Conservation (phyloP, 2,797 vertebrate genomes). For the Phataginus tetradactyla region DNA sequence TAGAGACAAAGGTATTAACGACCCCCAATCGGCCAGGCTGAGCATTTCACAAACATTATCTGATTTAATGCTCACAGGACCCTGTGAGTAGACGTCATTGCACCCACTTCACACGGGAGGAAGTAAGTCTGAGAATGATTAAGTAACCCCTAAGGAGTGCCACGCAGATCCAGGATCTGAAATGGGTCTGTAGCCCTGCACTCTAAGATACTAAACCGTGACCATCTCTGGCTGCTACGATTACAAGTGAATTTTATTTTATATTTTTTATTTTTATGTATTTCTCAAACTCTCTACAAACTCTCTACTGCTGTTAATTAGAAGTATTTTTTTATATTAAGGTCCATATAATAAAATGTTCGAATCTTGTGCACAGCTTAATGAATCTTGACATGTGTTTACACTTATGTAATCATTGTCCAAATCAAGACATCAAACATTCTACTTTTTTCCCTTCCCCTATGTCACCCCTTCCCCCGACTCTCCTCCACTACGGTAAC, state of each 20-base stretch:
- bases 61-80: background rate
- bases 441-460: too few species aligned
- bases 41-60: background rate
- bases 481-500: too few species aligned
- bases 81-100: background rate
- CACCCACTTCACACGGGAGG: background rate
- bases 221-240: background rate
- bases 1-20: background rate
- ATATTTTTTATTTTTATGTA: background rate
- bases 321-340: too few species aligned
- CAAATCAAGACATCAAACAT: too few species aligned
- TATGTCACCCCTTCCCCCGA: too few species aligned
- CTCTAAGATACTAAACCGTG: background rate
- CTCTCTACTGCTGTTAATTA: background rate
- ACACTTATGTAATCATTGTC: too few species aligned
- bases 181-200: background rate
- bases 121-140: background rate
- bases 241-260: background rate
- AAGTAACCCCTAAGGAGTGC: background rate
- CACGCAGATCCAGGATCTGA: background rate
- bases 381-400: too few species aligned
- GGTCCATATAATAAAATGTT: too few species aligned
- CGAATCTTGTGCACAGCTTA: too few species aligned
- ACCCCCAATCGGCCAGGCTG: background rate
- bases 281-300: background rate